Percentiles rank a stretch among this genome's conserved stretches.
These are phyloP conservation scores for Chrysina gloriosa DNA, from an alignment of 2,888 invertebrate genomes.

Conservation along the genomic window DNA sequence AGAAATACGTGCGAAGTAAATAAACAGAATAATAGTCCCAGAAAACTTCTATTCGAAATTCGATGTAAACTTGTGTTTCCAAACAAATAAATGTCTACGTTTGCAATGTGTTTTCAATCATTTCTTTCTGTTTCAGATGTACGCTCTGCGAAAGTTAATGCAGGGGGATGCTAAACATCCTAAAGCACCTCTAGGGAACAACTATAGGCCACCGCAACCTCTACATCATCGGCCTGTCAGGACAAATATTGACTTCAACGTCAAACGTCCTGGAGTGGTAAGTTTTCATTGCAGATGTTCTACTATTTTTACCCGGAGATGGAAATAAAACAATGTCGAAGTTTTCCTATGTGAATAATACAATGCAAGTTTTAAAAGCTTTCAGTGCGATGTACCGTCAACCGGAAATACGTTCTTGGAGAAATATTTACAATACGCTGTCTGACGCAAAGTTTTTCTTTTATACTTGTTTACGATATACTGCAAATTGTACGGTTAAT, in stretches of 20 bases:
- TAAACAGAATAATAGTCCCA: conserved; percentile 25
- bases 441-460: not conserved
- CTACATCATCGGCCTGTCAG: conserved; percentile 93
- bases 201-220: conserved; percentile 93
- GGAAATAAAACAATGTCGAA: conserved; percentile 35
- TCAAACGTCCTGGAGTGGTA: conserved; percentile 74
- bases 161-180: conserved; percentile 89
- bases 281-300: conserved; percentile 42
- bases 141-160: conserved; percentile 85
- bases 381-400: conserved; percentile 18
- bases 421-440: conserved; percentile 8
- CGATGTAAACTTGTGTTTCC: conserved; percentile 33
- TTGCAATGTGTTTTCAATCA: conserved; percentile 41
- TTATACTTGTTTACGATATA: no score
- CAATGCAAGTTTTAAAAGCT: conserved; percentile 35
- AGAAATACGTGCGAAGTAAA: conserved; percentile 18
- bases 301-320: conserved; percentile 33
- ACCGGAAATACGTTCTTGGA: not conserved
- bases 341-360: conserved; percentile 34
- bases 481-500: no score
- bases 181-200: conserved; percentile 92
- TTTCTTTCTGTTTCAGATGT: conserved; percentile 71
- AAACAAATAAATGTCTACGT: conserved; percentile 32
- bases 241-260: conserved; percentile 96
- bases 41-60: conserved; percentile 30